phyloP scores from a whole-genome alignment of 2,888 invertebrate species.

The Gastrophysa polygoni region DNA sequence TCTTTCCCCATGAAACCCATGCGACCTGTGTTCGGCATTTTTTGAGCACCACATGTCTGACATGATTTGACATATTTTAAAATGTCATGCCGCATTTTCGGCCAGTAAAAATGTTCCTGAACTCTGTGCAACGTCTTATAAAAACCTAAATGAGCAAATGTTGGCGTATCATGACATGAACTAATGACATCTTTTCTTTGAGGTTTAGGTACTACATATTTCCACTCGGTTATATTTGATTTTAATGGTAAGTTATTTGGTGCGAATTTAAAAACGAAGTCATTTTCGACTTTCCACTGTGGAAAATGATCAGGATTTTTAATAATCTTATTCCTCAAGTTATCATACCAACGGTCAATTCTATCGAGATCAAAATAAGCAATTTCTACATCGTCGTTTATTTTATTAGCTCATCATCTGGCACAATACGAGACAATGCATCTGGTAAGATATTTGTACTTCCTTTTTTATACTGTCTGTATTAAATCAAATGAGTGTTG shows the following conservation, averaged over 20 bases:
- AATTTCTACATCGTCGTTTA: no score
- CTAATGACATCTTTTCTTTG: constrained; percentile 26
- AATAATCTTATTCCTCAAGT: constrained; percentile 16
- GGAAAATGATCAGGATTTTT: constrained; percentile 19
- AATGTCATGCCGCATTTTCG: constrained; percentile 32
- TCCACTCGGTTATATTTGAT: constrained; percentile 34
- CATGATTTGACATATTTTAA: constrained; percentile 28
- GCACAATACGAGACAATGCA: constrained; percentile 23
- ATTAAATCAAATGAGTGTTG: constrained; percentile 32
- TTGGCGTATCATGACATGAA: constrained; percentile 30
- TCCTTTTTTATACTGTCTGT: constrained; percentile 36
- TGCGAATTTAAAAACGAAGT: no score
- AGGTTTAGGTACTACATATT: constrained; percentile 34
- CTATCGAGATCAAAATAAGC: constrained; percentile 12
- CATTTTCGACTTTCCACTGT: constrained; percentile 30
- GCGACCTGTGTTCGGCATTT: constrained; percentile 17
- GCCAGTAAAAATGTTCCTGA: constrained; percentile 35
- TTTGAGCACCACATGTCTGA: constrained; percentile 36
- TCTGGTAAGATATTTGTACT: constrained; percentile 30
- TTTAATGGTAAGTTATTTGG: constrained; percentile 12
- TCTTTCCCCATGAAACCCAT: constrained; percentile 23
- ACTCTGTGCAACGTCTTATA: constrained; percentile 31
- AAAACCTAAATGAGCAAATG: constrained; percentile 34
- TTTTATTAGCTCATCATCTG: no score
- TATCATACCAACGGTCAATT: constrained; percentile 27